Evolutionary conservation across 2,113 vertebrate genomes (phyloP).

Genomic region (Solea solea): DNA sequence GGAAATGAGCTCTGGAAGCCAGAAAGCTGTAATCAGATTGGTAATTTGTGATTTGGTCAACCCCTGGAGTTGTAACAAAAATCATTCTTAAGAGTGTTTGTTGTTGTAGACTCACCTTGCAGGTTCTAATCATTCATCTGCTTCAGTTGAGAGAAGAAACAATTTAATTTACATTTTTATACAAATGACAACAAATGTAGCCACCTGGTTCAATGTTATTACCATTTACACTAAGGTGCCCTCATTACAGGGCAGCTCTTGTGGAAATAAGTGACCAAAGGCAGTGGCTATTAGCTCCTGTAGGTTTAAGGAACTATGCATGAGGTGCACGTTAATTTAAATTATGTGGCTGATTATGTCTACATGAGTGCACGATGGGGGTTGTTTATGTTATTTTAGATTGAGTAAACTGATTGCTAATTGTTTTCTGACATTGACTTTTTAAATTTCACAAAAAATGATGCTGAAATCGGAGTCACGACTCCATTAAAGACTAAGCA

Average conservation of each 20-base stretch:
- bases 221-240: constrained; percentile 21
- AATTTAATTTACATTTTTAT: constrained; percentile 15
- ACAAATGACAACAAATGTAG: too few species aligned
- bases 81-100: constrained; percentile 16
- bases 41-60: constrained; percentile 38
- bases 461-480: too few species aligned
- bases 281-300: constrained; percentile 33
- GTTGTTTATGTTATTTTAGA: background rate
- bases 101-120: constrained; percentile 34
- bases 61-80: constrained; percentile 23
- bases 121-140: constrained; percentile 45
- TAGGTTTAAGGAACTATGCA: constrained; percentile 56
- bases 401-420: too few species aligned
- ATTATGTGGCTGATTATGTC: constrained; percentile 27
- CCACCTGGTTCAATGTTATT: constrained; percentile 13
- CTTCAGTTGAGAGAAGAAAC: constrained; percentile 21
- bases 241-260: constrained; percentile 10
- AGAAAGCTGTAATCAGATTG: constrained; percentile 12
- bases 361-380: background rate
- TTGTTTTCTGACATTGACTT: too few species aligned
- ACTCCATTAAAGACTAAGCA: too few species aligned
- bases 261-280: constrained; percentile 34
- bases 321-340: constrained; percentile 28
- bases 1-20: constrained; percentile 3
- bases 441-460: too few species aligned